Evolutionary conservation across 1,140 invertebrate species (phyloP), one percentile per base, ranked within the genome.

Genomic region (Panagrolaimus sp.): DNA sequence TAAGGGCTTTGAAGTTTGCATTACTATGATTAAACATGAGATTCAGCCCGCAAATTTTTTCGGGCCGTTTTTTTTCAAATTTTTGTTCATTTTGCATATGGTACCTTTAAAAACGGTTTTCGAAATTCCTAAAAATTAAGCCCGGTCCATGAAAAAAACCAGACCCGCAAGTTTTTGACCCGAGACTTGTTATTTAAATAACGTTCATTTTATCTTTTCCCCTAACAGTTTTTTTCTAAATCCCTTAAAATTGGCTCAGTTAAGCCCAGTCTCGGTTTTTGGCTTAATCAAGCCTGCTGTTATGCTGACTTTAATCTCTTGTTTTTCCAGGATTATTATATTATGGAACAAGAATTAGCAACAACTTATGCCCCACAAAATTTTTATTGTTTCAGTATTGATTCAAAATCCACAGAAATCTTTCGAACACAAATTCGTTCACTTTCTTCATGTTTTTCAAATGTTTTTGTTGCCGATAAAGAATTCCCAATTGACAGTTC

Each of bases 341-440:
- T 67, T 43, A 15, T 67, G 4, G 65, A 67, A 67, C 21, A 21
- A 24, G 46, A 47, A 21, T 17, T 67, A 28, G 28, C 65, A 12
- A 48, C 65, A 67, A 67, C 28, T 7, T 67, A 67, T 28, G 44
- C 65, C 14, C 65, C 65, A 3, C 65, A 67, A 47, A 67, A 67
- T 28, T 24, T 48, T 12, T 67, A 67, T 52, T 67, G 65, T 52
- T 67, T 28, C 28, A 12, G 21, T 10, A 67, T 67, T 24, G 65
- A 67, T 28, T 15, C n/a, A 0, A 52, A 67, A 6, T 21, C 65
- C 1, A 17, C 38, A 5, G 14, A 46, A 26, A 28, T 26, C 9
- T 67, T 67, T 21, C 45, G 43, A 7, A n/a, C 14, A 38, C 43
- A 43, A 17, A 67, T 67, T 12, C 15, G 15, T 48, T 21, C 28